Evolutionary conservation across 2,888 invertebrate genomes (phyloP), one percentile per base, ranked within the genome.

Genomic region (Polydrusus tereticollis): DNA sequence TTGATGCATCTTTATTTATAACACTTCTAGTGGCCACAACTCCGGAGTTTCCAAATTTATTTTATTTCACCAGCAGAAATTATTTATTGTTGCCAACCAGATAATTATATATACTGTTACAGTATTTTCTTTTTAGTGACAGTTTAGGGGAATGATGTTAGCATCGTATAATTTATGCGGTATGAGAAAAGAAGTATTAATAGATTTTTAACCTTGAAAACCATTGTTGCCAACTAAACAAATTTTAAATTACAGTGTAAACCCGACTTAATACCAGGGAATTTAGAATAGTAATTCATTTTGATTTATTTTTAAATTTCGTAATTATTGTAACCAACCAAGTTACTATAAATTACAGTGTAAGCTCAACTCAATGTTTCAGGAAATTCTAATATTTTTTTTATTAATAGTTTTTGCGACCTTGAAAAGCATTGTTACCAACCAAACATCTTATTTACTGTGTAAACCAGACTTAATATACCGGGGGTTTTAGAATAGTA

Each of bases 341-440:
- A n/a, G n/a, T n/a, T n/a, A n/a, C n/a, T n/a, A n/a, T n/a, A n/a
- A n/a, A n/a, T n/a, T n/a, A n/a, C n/a, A n/a, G n/a, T n/a, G n/a
- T n/a, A n/a, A n/a, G n/a, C n/a, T n/a, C n/a, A n/a, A n/a, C n/a
- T n/a, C n/a, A 36, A 41, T 41, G 16, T n/a, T 62, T 14, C 10
- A 36, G 5, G 29, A 36, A 36, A 36, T 12, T 5, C 21, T 16
- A 55, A 20, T 18, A 45, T 45, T 26, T 33, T 8, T 58, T 59
- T 41, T 41, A 21, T 59, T 43, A 36, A 57, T 26, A 47, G n/a
- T n/a, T 52, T 21, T 64, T 7, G 20, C 33, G 23, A 63, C 50
- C 45, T 55, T 50, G 41, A 38, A 59, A 71, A 66, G 21, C 59
- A 43, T 5, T 69, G 23, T 62, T 45, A 10, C 26, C 29, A 23